phyloP scores from a whole-genome alignment of 2,888 invertebrate genomes.

The Blastobasis adustella region DNA sequence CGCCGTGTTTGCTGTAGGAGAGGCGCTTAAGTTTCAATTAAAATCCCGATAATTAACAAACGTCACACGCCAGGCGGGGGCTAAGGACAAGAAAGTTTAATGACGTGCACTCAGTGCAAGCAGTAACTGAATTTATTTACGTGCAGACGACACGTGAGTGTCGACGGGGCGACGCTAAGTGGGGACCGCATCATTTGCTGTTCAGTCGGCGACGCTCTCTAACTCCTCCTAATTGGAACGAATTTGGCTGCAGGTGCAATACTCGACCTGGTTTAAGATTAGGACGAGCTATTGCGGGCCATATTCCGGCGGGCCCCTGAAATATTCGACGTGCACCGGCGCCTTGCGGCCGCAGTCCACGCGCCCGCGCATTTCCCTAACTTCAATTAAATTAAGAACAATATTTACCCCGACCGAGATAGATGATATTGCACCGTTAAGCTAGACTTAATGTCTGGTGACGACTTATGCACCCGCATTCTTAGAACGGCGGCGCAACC shows the following conservation, averaged over 20 bases:
- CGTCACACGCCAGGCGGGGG: conserved; percentile 41
- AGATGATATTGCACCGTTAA: conserved; percentile 68
- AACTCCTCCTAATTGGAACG: conserved; percentile 72
- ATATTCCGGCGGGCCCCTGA: conserved; percentile 60
- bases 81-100: conserved; percentile 66
- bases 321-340: conserved; percentile 67
- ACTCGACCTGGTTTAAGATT: conserved; percentile 72
- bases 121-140: conserved; percentile 65
- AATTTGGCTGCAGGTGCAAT: conserved; percentile 74
- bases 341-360: conserved; percentile 48
- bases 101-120: conserved; percentile 59
- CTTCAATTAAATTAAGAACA: conserved; percentile 73
- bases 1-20: conserved; percentile 3
- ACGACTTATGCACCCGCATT: conserved; percentile 63
- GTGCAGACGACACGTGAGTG: conserved; percentile 62
- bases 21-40: conserved; percentile 19
- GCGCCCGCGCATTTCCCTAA: conserved; percentile 44
- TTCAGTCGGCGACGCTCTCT: conserved; percentile 68
- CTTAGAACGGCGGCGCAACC: conserved; percentile 46
- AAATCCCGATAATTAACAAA: conserved; percentile 54
- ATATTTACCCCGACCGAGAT: conserved; percentile 68
- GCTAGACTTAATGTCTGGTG: conserved; percentile 57
- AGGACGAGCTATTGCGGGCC: conserved; percentile 64
- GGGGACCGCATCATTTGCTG: conserved; percentile 72
- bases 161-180: conserved; percentile 58